Conservation (phyloP, 2,113 vertebrate genomes). For the Delphinapterus leucas region DNA sequence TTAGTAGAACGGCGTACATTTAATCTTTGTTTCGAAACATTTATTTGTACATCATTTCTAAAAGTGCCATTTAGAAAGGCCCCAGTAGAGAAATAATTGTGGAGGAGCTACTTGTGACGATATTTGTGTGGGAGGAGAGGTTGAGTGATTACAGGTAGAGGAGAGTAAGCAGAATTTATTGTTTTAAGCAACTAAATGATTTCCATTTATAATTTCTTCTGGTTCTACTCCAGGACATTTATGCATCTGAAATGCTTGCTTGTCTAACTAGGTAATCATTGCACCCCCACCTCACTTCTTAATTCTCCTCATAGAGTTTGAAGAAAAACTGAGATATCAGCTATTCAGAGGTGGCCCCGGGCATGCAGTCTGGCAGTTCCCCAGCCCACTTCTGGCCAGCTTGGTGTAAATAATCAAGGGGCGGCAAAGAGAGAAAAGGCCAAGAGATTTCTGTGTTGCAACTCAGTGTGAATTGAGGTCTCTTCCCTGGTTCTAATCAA, state of each 20-base stretch:
- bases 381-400: not conserved
- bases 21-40: not conserved
- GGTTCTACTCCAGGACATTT: not conserved
- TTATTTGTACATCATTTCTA: slow-evolving; percentile 8
- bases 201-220: not conserved
- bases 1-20: not conserved
- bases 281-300: not conserved
- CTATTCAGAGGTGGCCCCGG: not conserved
- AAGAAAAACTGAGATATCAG: not conserved
- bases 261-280: not conserved
- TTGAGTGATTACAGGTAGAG: not conserved
- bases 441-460: not conserved
- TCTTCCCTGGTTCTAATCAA: not conserved
- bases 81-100: not conserved
- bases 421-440: not conserved
- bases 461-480: not conserved
- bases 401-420: not conserved
- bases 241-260: not conserved
- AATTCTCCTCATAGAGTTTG: not conserved
- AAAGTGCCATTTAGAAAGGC: not conserved
- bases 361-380: not conserved
- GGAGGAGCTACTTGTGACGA: not conserved
- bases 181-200: not conserved
- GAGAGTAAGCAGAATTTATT: not conserved
- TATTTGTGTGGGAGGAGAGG: not conserved